Evolutionary conservation across 30 jellyfish, hydroid and myxozoan species (phyloP).

Genomic region (Chironex yamaguchii): DNA sequence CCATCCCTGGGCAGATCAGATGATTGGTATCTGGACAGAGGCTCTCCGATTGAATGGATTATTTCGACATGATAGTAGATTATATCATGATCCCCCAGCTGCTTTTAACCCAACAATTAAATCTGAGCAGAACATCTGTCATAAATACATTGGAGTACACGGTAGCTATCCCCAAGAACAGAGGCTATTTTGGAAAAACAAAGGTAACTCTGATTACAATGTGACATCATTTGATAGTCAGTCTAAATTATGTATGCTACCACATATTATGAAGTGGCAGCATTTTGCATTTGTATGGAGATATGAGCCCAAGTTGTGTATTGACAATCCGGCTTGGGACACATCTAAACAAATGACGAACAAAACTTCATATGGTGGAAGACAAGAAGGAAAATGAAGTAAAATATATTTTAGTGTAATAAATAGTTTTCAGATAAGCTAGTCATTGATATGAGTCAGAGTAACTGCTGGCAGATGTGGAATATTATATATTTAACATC

Average conservation of each 20-base stretch:
- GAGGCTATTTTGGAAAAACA: constrained; percentile 75
- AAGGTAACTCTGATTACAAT: constrained; percentile 20
- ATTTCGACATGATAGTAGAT: constrained; percentile 71
- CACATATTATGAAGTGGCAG: constrained; percentile 44
- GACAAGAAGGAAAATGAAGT: too few relatives aligned
- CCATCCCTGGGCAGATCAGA: constrained; percentile 94
- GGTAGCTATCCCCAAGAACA: constrained; percentile 83
- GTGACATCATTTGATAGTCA: constrained; percentile 45
- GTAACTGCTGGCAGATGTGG: too few relatives aligned
- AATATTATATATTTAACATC: too few relatives aligned
- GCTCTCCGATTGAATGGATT: constrained; percentile 37
- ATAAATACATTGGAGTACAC: constrained; percentile 78
- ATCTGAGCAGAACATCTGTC: constrained; percentile 55
- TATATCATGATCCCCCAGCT: constrained; percentile 81
- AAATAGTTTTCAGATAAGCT: too few relatives aligned
- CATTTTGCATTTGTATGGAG: constrained; percentile 75
- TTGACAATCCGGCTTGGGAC: constrained; percentile 87
- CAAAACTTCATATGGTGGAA: too few relatives aligned
- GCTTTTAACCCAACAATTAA: background rate
- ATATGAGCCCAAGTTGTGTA: constrained; percentile 77
- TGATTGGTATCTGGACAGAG: constrained; percentile 84
- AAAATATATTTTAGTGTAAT: too few relatives aligned
- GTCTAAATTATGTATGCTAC: constrained; percentile 21
- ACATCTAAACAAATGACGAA: too few relatives aligned
- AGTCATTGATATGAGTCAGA: too few relatives aligned